Base-by-base conservation (phyloP, 2,113 vertebrate genomes). In the Syrrhaptes paradoxus region DNA sequence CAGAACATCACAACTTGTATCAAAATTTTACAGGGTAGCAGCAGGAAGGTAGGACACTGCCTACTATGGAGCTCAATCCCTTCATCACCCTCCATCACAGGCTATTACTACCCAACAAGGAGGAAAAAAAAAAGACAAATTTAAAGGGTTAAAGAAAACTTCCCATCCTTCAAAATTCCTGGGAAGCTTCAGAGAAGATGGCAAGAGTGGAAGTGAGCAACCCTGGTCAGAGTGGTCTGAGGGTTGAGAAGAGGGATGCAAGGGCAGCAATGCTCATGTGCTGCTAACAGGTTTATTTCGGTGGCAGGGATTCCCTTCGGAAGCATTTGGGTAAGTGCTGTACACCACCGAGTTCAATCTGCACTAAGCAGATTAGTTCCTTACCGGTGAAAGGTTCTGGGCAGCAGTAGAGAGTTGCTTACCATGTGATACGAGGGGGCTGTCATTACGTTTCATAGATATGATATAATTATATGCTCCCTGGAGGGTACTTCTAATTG, bases 401-500 rank as follows among this genome's bases (percentile, higher is more conserved):
- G 97, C 97, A 98, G 97, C 97, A 79, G 89, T 90, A 93, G 82
- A 93, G 96, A 95, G 93, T 90, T 88, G 86, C 91, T 97, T 95
- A 95, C 95, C 92, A 92, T 68, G 81, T 94, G 95, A 95, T 95
- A 95, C 5, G 25, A 95, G 92, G 97, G 96, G 94, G 85, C 87
- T 98, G 97, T 98, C 97, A 97, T 97, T 98, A 98, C 76, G 84
- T 97, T 97, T 95, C 95, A 95, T 81, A 96, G 94, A 97, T 90
- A 98, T 84, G 96, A 97, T 96, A 96, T 96, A 97, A 98, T 98
- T 97, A 98, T 96, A 97, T 48, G 89, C 79, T 98, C 97, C 97
- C 97, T 92, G 66, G 95, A 97, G 97, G 93, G 94, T 93, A 97
- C 74, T 95, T 97, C 95, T 98, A 98, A 98, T 96, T 98, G 95